Conservation (phyloP, 2,113 vertebrate genomes). For the Ciconia stormi region DNA sequence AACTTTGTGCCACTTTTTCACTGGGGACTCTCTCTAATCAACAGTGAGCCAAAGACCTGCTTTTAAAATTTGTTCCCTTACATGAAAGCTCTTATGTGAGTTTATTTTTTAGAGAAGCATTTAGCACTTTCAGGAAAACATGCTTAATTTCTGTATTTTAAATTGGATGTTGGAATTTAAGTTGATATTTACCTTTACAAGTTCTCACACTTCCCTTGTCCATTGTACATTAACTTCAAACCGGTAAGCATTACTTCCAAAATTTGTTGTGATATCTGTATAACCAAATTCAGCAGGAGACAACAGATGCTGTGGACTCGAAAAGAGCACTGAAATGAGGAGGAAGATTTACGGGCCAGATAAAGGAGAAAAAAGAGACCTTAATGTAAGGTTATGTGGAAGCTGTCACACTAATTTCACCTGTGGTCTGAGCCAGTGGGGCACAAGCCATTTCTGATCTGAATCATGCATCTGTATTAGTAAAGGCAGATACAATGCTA, state of each 20-base stretch:
- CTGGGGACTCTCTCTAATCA: not conserved
- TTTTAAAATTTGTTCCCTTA: not conserved
- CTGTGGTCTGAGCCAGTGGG: not conserved
- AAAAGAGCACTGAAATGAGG: not conserved
- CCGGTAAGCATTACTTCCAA: not conserved
- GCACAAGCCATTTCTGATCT: not conserved
- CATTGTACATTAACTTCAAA: fast-evolving
- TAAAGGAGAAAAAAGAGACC: not conserved
- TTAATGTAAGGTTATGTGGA: not conserved
- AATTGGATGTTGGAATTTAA: not conserved
- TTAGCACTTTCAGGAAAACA: not conserved
- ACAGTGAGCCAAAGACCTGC: not conserved
- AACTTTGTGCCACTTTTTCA: not conserved
- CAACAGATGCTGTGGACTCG: fast-evolving
- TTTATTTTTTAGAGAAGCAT: not conserved
- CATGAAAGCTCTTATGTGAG: not conserved
- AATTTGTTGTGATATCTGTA: not conserved
- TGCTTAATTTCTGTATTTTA: not conserved
- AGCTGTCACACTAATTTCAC: not conserved
- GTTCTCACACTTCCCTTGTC: not conserved
- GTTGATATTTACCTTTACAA: not conserved
- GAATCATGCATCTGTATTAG: not conserved
- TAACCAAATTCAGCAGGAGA: not conserved
- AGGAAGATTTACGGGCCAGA: not conserved
- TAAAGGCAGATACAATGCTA: not conserved